Evolutionary conservation across 2,888 invertebrate species (phyloP).

Genomic region (Cephonodes hylas): DNA sequence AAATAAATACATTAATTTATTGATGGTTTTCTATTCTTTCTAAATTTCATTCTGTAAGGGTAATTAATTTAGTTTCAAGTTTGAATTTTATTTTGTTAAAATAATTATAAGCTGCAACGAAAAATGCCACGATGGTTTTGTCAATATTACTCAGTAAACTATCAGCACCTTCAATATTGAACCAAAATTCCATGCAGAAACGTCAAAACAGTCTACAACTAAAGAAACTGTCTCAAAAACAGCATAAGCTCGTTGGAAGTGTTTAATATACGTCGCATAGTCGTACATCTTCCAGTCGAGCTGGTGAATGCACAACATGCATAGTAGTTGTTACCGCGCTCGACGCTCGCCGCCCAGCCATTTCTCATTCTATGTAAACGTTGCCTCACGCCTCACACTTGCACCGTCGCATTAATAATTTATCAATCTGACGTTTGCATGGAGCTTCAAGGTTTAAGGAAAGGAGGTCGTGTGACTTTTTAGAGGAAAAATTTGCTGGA

Average conservation of each 20-base stretch:
- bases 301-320: not conserved
- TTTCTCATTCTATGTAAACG: not conserved
- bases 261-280: not conserved
- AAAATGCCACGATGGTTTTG: no score
- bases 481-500: not conserved
- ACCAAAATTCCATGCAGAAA: not conserved
- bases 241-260: not conserved
- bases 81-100: no score
- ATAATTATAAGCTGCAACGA: no score
- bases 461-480: not conserved
- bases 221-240: not conserved
- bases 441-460: conserved; percentile 1
- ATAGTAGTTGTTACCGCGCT: not conserved
- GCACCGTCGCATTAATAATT: not conserved
- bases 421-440: conserved; percentile 5
- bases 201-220: not conserved
- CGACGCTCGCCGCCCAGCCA: not conserved
- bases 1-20: no score
- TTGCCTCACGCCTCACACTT: not conserved
- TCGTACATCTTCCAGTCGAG: not conserved
- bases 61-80: no score
- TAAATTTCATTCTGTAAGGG: no score
- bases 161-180: not conserved
- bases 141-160: no score
- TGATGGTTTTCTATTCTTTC: no score